Evolutionary conservation across 1,140 invertebrate genomes (phyloP), one percentile per base, ranked within the genome.

Genomic region (Drosophila suzukii): DNA sequence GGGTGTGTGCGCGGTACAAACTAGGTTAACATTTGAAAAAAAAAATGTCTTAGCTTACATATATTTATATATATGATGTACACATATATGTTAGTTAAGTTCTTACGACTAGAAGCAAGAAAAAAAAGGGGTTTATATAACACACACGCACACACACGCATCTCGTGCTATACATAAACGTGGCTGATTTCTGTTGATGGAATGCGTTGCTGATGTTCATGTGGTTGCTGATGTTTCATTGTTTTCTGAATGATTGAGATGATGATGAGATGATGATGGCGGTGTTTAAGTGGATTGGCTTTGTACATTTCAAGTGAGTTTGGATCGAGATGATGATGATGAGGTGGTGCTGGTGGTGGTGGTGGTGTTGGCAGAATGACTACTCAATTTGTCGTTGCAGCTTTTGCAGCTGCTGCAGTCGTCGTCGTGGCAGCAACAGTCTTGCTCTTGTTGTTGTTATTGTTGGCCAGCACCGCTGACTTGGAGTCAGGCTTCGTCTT

Each of bases 21-120:
- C 81, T 80, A 85, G 70, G 57, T 78, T 68, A 84, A 84, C 82
- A 85, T 85, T 56, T 43, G 32, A 34, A 71, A 74, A 67, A 79
- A 66, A 78, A 73, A 84, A 63, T 15, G 27, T 50, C 67, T 57
- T 57, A 60, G 20, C 44, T 50, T 51, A 67, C 24, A 24, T 24
- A 55, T 68, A 27, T 53, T 27, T 70, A 61, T 47, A 59, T 70
- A 49, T 61, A 75, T 46, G 57, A 60, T 68, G 36, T 58, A 41
- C 36, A 39, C 36, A 39, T 76, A 60, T 72, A 76, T 20, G 24
- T 58, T 36, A 54, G 17, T 56, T 57, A 47, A 11, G 39, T 17
- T 55, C 60, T 60, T 77, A 76, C 30, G 60, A 58, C 67, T 71
- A 71, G 67, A 71, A 72, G 66, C 68, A 55, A 71, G 66, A 46